phyloP scores from a whole-genome alignment of 2,797 vertebrate genomes.

The Eupleurogrammus muticus region DNA sequence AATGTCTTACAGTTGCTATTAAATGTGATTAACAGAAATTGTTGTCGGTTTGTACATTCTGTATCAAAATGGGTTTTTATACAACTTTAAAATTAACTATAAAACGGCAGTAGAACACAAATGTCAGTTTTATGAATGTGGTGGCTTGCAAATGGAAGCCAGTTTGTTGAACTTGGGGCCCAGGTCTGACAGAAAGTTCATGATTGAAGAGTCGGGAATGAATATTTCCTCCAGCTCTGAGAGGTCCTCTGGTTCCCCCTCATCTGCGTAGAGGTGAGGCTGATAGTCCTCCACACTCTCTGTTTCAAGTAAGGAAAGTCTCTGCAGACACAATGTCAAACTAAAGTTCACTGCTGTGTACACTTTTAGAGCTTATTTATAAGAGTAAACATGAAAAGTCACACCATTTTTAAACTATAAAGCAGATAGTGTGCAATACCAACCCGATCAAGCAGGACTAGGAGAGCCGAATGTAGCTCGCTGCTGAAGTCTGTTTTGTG shows the following conservation, averaged over 20 bases:
- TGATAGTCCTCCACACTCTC: conserved; percentile 32
- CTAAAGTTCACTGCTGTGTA: background rate
- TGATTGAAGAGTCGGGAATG: conserved; percentile 23
- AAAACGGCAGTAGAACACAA: background rate
- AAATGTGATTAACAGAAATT: conserved; percentile 52
- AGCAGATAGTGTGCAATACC: conserved; percentile 5
- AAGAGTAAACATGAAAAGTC: background rate
- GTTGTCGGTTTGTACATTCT: background rate
- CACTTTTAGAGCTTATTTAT: background rate
- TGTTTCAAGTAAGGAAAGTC: conserved; percentile 27
- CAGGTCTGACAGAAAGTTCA: conserved; percentile 39
- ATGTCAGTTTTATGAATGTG: background rate
- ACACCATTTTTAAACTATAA: background rate
- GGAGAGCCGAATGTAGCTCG: background rate
- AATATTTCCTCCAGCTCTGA: conserved; percentile 58
- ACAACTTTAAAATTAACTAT: background rate
- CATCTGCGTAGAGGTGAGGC: conserved; percentile 57
- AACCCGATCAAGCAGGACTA: conserved; percentile 38
- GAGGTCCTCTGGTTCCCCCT: conserved; percentile 9
- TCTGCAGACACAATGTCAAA: conserved; percentile 50
- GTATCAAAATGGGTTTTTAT: background rate
- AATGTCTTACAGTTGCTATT: conserved; percentile 61
- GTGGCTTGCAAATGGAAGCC: conserved; percentile 53
- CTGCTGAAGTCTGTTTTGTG: background rate
- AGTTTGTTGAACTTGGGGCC: conserved; percentile 56